Base-by-base conservation (phyloP, 2,888 invertebrate genomes). In the Gasteruption jaculator region DNA sequence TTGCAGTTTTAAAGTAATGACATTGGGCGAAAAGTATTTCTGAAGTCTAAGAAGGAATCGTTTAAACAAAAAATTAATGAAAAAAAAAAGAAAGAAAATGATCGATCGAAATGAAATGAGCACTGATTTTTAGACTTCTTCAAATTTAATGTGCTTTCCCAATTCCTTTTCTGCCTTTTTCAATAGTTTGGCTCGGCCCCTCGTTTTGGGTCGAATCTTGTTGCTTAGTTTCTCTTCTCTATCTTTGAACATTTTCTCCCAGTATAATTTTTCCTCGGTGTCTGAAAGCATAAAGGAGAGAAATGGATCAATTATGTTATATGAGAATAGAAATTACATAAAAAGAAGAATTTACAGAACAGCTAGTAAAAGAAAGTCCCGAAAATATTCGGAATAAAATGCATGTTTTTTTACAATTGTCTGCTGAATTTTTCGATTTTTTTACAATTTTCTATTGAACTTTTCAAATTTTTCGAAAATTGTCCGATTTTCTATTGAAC, bases 221-320 rank as follows among this genome's bases (percentile, higher is more conserved):
- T 74, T 74, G 10, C 71, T 65, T 22, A 75, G 65, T 60, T 80
- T 82, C 4, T 73, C 70, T 37, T 74, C 72, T 46, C 82, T 74
- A 60, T 83, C 83, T 8, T 71, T 69, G 50, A 76, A 74, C 25
- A 91, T 85, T 61, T 86, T 86, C 12, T 80, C 71, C 91, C 92
- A 93, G 71, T 94, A 93, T 15, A 73, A 71, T 24, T 76, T 73
- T 64, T 92, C 92, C 47, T 84, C 85, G 2, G 81, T 76, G 1
- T 82, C 86, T 50, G 71, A 54, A 40, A 82, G 55, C 8, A 81
- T 69, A 71, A n/a, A n/a, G n/a, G n/a, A n/a, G 26, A 14, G 29
- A 4, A 8, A 56, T 60, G 50, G 73, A 75, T 57, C 73, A 73
- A 50, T 69, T 68, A 21, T 71, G 67, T 27, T 67, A 66, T 11